These are phyloP conservation scores for Lordiphosa fenestrarum DNA, from an alignment of 2,888 invertebrate genomes.

Conservation along the genomic window DNA sequence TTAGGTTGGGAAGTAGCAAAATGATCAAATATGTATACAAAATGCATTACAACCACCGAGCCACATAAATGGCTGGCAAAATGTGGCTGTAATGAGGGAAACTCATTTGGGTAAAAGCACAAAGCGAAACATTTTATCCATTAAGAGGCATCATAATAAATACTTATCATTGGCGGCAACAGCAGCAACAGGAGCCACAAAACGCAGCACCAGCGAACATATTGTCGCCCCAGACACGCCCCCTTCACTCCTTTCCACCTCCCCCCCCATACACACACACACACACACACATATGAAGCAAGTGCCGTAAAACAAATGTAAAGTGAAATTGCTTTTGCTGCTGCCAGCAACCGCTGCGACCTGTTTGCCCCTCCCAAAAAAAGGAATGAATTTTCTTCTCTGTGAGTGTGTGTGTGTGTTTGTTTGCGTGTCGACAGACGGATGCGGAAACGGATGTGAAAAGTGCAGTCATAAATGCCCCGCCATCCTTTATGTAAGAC, in stretches of 20 bases:
- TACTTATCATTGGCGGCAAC: constrained; percentile 63
- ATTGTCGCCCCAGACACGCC: constrained; percentile 47
- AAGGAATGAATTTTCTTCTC: constrained; percentile 25
- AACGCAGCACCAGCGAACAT: constrained; percentile 40
- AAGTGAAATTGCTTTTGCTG: constrained; percentile 71
- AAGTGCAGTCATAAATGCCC: constrained; percentile 74
- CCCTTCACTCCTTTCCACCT: constrained; percentile 23
- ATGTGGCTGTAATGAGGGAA: constrained; percentile 63
- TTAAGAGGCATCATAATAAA: constrained; percentile 75
- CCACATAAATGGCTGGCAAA: constrained; percentile 18
- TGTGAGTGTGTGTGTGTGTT: constrained; percentile 5
- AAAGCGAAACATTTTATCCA: constrained; percentile 52
- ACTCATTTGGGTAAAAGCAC: constrained; percentile 72
- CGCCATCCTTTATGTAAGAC: constrained; percentile 63
- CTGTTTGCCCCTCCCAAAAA: constrained; percentile 35
- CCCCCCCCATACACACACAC: constrained; percentile 14
- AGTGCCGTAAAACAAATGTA: constrained; percentile 75
- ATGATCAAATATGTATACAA: too few relatives aligned
- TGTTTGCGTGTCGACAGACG: constrained; percentile 61
- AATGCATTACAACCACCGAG: not conserved
- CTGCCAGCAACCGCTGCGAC: constrained; percentile 54
- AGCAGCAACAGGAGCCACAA: constrained; percentile 25
- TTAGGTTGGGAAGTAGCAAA: too few relatives aligned
- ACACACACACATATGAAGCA: constrained; percentile 36
- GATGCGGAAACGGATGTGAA: constrained; percentile 71